Percentiles rank a stretch among this genome's conserved stretches.
phyloP scores from a whole-genome alignment of 2,888 invertebrate genomes.

The Acheta domesticus region DNA sequence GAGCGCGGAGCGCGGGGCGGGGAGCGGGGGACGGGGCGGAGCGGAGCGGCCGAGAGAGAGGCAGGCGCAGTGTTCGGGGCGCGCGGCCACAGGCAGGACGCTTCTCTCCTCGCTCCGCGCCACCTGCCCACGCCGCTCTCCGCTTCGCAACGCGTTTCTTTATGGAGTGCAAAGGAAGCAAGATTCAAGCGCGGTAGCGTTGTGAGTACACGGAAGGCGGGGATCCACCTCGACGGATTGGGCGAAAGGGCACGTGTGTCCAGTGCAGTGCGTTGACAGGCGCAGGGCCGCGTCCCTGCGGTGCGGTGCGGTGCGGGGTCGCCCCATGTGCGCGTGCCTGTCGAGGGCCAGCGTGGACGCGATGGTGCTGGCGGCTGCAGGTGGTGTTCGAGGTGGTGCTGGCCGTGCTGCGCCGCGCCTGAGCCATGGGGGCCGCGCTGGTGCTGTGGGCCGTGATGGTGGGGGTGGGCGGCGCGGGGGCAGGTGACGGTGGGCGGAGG shows the following conservation, averaged over 20 bases:
- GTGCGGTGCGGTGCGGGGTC: not conserved
- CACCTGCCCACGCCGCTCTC: not conserved
- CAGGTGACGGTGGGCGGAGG: constrained; percentile 18
- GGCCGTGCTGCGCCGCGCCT: not conserved
- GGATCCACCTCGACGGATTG: too few relatives aligned
- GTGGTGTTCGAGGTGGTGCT: constrained; percentile 20
- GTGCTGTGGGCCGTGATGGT: constrained; percentile 4
- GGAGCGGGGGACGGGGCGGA: too few relatives aligned
- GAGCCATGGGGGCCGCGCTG: not conserved
- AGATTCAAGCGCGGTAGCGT: too few relatives aligned
- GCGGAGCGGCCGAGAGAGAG: too few relatives aligned
- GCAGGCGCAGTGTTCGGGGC: too few relatives aligned
- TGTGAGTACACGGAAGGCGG: too few relatives aligned
- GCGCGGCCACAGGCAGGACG: not conserved
- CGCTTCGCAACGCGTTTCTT: not conserved
- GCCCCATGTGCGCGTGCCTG: not conserved
- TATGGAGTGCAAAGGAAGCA: not conserved
- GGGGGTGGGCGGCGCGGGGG: constrained; percentile 28
- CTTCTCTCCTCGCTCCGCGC: not conserved
- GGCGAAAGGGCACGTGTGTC: too few relatives aligned
- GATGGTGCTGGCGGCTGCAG: constrained; percentile 29
- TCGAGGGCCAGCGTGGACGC: not conserved
- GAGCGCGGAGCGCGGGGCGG: too few relatives aligned
- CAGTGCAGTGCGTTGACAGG: too few relatives aligned
- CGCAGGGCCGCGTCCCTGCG: too few relatives aligned